phyloP scores from a whole-genome alignment of 2,888 invertebrate species.

The Pollenia griseotomentosa region DNA sequence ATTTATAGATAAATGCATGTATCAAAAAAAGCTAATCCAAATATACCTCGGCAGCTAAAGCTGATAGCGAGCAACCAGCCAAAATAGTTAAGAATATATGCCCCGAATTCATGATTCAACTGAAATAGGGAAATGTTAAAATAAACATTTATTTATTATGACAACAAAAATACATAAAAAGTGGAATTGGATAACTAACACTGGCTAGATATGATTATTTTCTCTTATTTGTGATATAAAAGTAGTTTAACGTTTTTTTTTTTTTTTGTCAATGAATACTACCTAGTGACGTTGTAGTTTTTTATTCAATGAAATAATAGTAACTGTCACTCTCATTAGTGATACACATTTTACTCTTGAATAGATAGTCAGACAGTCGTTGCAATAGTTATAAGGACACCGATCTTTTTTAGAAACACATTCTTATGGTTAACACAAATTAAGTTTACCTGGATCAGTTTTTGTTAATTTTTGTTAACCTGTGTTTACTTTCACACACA shows the following conservation, averaged over 20 bases:
- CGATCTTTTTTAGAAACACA: too few relatives aligned
- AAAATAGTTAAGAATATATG: slow-evolving; percentile 75
- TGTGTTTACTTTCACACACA: background rate
- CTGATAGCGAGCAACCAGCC: slow-evolving; percentile 77
- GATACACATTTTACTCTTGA: background rate
- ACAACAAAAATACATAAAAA: background rate
- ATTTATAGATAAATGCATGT: background rate
- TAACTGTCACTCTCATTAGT: slow-evolving; percentile 26
- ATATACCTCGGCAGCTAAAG: slow-evolving; percentile 78
- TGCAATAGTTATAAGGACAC: background rate
- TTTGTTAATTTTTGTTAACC: too few relatives aligned
- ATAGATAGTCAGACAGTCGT: background rate
- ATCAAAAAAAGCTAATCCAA: background rate
- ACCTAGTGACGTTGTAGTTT: slow-evolving; percentile 47
- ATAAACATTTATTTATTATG: background rate
- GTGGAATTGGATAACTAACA: slow-evolving; percentile 1
- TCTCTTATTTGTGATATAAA: slow-evolving; percentile 35
- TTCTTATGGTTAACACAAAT: too few relatives aligned
- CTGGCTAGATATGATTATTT: slow-evolving; percentile 26
- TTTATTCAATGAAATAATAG: slow-evolving; percentile 51
- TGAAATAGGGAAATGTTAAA: slow-evolving; percentile 39
- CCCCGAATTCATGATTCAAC: slow-evolving; percentile 75
- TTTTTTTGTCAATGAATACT: slow-evolving; percentile 42
- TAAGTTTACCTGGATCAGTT: too few relatives aligned
- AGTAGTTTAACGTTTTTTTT: slow-evolving; percentile 8